Percentiles rank a stretch among this genome's conserved stretches.
Conservation (phyloP, 2,888 invertebrate genomes). For the Branchellion lobata region DNA sequence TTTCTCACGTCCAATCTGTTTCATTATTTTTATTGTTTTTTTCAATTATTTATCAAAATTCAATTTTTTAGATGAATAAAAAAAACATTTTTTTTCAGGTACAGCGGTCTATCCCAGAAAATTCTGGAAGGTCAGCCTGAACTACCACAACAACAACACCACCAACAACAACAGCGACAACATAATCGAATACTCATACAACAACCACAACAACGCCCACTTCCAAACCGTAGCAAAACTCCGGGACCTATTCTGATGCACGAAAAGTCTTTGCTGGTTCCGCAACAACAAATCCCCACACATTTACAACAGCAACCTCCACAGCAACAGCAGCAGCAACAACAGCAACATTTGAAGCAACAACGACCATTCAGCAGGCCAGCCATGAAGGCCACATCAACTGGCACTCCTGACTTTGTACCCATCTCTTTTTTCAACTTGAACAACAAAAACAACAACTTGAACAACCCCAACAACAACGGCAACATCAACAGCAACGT, state of each 20-base stretch:
- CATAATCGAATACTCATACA: neutral
- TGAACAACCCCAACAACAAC: no score
- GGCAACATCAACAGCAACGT: neutral
- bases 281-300: neutral
- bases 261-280: conserved; percentile 45
- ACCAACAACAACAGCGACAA: neutral
- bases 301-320: neutral
- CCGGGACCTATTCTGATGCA: conserved; percentile 62
- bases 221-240: conserved; percentile 56
- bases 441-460: neutral
- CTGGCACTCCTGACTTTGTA: conserved; percentile 16
- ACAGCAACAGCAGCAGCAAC: conserved; percentile 6
- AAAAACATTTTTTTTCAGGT: no score
- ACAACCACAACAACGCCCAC: neutral
- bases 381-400: neutral
- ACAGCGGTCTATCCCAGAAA: no score
- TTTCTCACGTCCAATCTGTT: no score
- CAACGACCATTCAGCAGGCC: neutral
- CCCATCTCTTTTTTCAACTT: conserved; percentile 2
- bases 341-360: neutral
- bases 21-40: no score
- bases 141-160: conserved; percentile 1
- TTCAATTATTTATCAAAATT: no score
- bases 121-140: neutral
- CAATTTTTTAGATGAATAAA: no score